Conservation (phyloP, 2,888 invertebrate genomes). For the Clitarchus hookeri region DNA sequence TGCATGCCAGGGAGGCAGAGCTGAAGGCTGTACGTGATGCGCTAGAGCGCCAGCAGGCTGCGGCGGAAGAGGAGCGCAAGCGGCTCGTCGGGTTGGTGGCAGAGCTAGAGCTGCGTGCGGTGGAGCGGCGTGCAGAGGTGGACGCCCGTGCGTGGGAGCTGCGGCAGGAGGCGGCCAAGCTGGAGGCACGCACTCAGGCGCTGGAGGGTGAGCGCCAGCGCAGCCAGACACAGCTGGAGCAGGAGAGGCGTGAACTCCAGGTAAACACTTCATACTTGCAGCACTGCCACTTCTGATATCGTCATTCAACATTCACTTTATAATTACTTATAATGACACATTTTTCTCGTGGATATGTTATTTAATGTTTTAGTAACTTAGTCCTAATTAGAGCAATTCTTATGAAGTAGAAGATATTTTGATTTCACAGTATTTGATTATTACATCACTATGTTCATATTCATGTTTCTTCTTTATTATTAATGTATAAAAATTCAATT, state of each 20-base stretch:
- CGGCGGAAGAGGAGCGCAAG: constrained; percentile 61
- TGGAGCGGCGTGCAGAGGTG: constrained; percentile 62
- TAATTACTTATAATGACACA: too few relatives aligned
- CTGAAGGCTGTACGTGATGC: constrained; percentile 63
- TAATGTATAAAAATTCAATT: too few relatives aligned
- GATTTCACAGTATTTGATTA: too few relatives aligned
- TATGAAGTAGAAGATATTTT: too few relatives aligned
- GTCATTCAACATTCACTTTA: too few relatives aligned
- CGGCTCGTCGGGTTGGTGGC: constrained; percentile 60
- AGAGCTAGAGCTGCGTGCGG: constrained; percentile 61
- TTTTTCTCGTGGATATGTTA: too few relatives aligned
- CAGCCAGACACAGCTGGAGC: constrained; percentile 60
- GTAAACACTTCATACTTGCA: constrained; percentile 49
- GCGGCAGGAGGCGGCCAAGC: constrained; percentile 64
- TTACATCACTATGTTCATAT: too few relatives aligned
- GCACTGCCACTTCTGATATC: too few relatives aligned
- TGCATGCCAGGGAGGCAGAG: constrained; percentile 62
- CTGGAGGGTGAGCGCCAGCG: constrained; percentile 65
- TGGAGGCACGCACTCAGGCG: constrained; percentile 65
- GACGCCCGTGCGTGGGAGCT: constrained; percentile 55
- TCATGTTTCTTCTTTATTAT: too few relatives aligned
- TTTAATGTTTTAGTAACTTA: too few relatives aligned
- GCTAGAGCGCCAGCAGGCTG: constrained; percentile 61
- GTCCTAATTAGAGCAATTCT: too few relatives aligned
- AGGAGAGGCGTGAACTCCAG: constrained; percentile 65